Evolutionary conservation across 2,113 vertebrate species (phyloP).

Genomic region (Castor canadensis): DNA sequence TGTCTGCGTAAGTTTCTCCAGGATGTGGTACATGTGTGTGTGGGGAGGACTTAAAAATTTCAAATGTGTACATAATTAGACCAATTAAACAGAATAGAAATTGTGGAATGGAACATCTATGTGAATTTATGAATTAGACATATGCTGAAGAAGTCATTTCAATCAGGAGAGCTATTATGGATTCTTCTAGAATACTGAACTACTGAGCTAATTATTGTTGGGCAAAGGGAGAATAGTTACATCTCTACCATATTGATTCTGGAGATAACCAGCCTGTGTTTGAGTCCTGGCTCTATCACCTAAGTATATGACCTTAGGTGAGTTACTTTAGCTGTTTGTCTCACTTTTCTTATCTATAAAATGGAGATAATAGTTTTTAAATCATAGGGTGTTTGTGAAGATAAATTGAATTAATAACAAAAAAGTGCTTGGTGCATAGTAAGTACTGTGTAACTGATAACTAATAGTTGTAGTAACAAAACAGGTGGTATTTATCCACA

Average conservation of each 20-base stretch:
- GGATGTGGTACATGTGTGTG: no score
- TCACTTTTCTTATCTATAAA: neutral
- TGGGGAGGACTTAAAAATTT: no score
- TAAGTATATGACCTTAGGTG: neutral
- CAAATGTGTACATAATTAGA: neutral
- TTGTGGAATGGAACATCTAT: neutral
- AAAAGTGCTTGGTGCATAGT: neutral
- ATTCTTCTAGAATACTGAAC: neutral
- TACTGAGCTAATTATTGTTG: neutral
- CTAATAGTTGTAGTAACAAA: neutral
- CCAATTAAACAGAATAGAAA: neutral
- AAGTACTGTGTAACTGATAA: neutral
- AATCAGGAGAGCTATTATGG: neutral
- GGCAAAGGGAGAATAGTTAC: neutral
- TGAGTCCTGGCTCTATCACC: neutral
- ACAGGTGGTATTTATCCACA: neutral
- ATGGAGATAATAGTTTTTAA: neutral
- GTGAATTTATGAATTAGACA: neutral
- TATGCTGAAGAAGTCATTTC: neutral
- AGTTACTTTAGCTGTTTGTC: neutral
- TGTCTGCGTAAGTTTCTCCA: no score
- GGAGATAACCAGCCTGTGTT: neutral
- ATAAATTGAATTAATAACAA: neutral
- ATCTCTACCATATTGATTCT: neutral
- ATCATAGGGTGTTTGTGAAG: neutral